phyloP scores from a whole-genome alignment of 2,113 vertebrate genomes.

The Periophthalmus modestus region DNA sequence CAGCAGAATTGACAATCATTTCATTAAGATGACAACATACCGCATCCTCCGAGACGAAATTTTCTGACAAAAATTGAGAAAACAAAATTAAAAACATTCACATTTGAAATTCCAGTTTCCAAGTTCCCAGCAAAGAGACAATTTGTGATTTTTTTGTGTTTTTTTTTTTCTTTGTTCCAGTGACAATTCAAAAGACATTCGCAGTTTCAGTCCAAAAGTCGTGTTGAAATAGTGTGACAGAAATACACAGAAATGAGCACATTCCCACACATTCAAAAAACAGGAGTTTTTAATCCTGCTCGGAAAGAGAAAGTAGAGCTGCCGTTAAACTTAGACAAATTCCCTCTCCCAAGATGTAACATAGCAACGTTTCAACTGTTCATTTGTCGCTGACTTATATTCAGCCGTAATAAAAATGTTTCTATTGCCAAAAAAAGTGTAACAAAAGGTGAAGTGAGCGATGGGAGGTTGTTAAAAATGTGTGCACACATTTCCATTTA shows the following conservation, averaged over 20 bases:
- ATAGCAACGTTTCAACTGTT: not conserved
- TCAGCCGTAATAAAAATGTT: not conserved
- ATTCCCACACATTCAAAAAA: conserved; percentile 51
- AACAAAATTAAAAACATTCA: conserved; percentile 51
- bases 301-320: conserved; percentile 66
- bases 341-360: conserved; percentile 3
- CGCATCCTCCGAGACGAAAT: conserved; percentile 54
- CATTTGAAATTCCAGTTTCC: conserved; percentile 42
- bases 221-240: conserved; percentile 16
- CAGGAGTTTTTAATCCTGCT: conserved; percentile 2
- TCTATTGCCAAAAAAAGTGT: not conserved
- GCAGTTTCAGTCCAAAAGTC: conserved; percentile 31
- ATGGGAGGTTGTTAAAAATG: not conserved
- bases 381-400: not conserved
- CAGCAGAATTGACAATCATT: conserved; percentile 73
- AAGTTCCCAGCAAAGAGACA: conserved; percentile 17
- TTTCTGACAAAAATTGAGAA: conserved; percentile 15
- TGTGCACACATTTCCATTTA: too few relatives aligned
- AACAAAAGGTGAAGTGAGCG: not conserved
- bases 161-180: conserved; percentile 17
- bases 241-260: conserved; percentile 23
- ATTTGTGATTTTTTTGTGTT: conserved; percentile 16
- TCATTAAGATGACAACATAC: conserved; percentile 65
- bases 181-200: conserved; percentile 24
- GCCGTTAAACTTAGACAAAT: conserved; percentile 41